Percentiles rank a stretch among this genome's conserved stretches.
These are phyloP conservation scores for Drosophila pseudoobscura DNA, from an alignment of 1,140 invertebrate genomes.

Conservation along the genomic window DNA sequence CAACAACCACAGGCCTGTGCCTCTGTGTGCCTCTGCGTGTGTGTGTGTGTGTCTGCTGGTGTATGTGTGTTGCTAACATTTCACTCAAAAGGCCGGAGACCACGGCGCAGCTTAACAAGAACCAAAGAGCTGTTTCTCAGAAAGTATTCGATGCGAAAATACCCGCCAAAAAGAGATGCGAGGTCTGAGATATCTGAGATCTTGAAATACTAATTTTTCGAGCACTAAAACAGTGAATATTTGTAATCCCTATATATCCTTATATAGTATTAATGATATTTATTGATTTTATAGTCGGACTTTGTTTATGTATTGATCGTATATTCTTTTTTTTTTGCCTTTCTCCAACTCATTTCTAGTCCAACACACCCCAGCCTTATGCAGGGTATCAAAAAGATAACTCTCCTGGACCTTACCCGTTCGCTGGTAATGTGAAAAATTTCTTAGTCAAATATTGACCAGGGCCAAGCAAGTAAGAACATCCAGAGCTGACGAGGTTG, in stretches of 20 bases:
- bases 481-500: conserved; percentile 71
- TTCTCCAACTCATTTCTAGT: too few relatives aligned
- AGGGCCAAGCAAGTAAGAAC: conserved; percentile 41
- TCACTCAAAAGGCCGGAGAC: conserved; percentile 69
- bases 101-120: conserved; percentile 35
- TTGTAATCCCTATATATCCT: too few relatives aligned
- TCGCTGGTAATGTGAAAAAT: conserved; percentile 79
- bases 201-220: fast-evolving
- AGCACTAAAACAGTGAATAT: too few relatives aligned
- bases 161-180: conserved; percentile 15
- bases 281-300: too few relatives aligned
- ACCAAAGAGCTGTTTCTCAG: background rate
- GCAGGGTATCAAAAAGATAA: conserved; percentile 40
- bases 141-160: conserved; percentile 11
- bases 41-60: conserved; percentile 36
- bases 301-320: too few relatives aligned
- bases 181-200: background rate
- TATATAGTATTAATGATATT: too few relatives aligned
- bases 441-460: conserved; percentile 81
- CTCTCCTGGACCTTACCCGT: conserved; percentile 44
- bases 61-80: conserved; percentile 67
- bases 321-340: too few relatives aligned
- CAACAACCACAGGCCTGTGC: conserved; percentile 34
- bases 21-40: conserved; percentile 8
- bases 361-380: background rate